These are phyloP conservation scores for Meteorus colon DNA, from an alignment of 2,888 invertebrate species.

Conservation along the genomic window DNA sequence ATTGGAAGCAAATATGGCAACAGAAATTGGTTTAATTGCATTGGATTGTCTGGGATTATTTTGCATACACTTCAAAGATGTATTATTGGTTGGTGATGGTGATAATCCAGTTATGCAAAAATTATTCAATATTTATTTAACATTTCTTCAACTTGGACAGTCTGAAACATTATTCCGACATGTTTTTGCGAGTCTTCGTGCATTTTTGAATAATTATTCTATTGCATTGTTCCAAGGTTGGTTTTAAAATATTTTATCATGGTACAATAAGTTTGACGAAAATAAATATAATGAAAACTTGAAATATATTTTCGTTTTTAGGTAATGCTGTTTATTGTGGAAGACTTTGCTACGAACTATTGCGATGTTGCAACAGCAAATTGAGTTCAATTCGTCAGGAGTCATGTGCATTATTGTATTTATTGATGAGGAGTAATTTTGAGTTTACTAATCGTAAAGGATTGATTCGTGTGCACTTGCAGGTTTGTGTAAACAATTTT, in stretches of 20 bases:
- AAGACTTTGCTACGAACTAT: constrained; percentile 85
- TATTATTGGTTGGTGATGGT: constrained; percentile 77
- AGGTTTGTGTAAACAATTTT: constrained; percentile 75
- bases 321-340: constrained; percentile 87
- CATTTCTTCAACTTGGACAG: constrained; percentile 91
- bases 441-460: constrained; percentile 89
- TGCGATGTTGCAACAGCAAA: constrained; percentile 90
- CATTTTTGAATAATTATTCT: constrained; percentile 93
- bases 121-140: constrained; percentile 88
- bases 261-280: not conserved
- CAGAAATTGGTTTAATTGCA: constrained; percentile 91
- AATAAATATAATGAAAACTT: not conserved
- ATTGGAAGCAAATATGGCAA: constrained; percentile 87
- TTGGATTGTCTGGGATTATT: constrained; percentile 91
- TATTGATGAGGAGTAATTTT: constrained; percentile 95
- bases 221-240: constrained; percentile 87
- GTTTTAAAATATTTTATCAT: constrained; percentile 27
- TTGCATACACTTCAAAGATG: constrained; percentile 82
- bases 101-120: constrained; percentile 87
- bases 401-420: constrained; percentile 92
- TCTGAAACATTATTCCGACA: constrained; percentile 93
- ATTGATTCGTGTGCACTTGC: constrained; percentile 91
- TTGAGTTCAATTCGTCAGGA: constrained; percentile 90
- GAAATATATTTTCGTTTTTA: constrained; percentile 59
- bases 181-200: constrained; percentile 91